Evolutionary conservation across 2,797 vertebrate species (phyloP), one percentile per base, ranked within the genome.

Genomic region (Tympanoctomys barrerae): DNA sequence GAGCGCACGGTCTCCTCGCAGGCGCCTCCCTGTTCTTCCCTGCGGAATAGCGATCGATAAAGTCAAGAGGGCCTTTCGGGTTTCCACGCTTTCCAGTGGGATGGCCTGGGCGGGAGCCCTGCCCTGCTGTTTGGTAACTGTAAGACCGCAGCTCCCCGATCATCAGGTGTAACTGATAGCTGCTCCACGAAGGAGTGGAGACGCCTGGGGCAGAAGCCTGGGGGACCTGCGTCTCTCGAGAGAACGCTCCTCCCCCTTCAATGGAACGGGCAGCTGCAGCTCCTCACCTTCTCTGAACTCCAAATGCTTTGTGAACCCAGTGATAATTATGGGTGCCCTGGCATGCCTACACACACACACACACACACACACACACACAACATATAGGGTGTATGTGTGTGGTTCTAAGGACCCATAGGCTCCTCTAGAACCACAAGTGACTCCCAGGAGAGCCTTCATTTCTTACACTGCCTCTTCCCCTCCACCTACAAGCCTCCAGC

Each of bases 261-360:
- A 79, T 33, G 26, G 71, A 57, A 66, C 42, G 3, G 12, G 12
- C 10, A 62, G 22, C 71, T 68, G 22, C 49, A 73, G 33, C 24
- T 33, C 33, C 94, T 7, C 24, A 49, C n/a, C 2, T 66, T 94
- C 89, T 33, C 13, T 93, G 52, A 93, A 13, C 77, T 66, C 66
- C n/a, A 54, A 33, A 85, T 7, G 7, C 2, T 70, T 94, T 94
- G 11, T 7, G 88, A 93, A 87, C 12, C n/a, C 36, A 77, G 10
- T 9, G 46, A 59, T 2, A 39, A 1, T 22, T 42, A 49, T 66
- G 54, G 39, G 46, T 26, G n/a, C n/a, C 36, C 2, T 5, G 18
- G 33, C 42, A 42, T 42, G 36, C 21, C 21, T 19, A 68, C 66
- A 68, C 64, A 33, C 64, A 64, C 62, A 28, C 62, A 62, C 61